Evolutionary conservation across 1,140 invertebrate genomes (phyloP).

Genomic region (Chymomyza costata): DNA sequence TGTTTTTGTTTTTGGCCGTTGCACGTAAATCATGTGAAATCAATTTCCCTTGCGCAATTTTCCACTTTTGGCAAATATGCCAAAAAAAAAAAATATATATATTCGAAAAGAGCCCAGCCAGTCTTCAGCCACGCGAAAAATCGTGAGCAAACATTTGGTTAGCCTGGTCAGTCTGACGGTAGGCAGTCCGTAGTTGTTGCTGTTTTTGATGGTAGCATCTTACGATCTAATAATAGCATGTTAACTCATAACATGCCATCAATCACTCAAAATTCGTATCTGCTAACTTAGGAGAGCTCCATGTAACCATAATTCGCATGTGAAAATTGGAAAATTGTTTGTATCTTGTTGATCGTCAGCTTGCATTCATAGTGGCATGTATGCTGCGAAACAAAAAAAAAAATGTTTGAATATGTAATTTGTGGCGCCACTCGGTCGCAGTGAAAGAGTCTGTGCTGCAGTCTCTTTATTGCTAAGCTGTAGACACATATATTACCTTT

Average conservation of each 20-base stretch:
- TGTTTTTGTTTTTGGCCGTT: constrained; percentile 21
- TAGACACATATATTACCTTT: too few species aligned
- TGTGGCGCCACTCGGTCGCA: too few species aligned
- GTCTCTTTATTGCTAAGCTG: too few species aligned
- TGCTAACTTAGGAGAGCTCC: constrained; percentile 9
- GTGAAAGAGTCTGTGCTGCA: too few species aligned
- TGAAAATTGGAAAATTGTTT: constrained; percentile 66
- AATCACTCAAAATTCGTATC: constrained; percentile 59
- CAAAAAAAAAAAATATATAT: constrained; percentile 50
- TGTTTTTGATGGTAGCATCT: constrained; percentile 60
- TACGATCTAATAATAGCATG: constrained; percentile 65
- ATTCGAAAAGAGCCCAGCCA: constrained; percentile 22
- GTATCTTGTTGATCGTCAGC: constrained; percentile 13
- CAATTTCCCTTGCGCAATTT: constrained; percentile 67
- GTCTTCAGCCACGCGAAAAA: too few species aligned
- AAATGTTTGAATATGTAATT: too few species aligned
- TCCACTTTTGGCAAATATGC: constrained; percentile 68
- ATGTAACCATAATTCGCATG: constrained; percentile 57
- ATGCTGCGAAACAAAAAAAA: constrained; percentile 31
- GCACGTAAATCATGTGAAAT: constrained; percentile 71
- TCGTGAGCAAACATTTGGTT: constrained; percentile 67
- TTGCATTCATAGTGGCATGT: constrained; percentile 42
- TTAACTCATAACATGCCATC: constrained; percentile 71
- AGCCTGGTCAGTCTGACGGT: constrained; percentile 16
- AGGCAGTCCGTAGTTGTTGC: constrained; percentile 14